Conservation (phyloP, 2,113 vertebrate species). For the Megaceryle maxima region DNA sequence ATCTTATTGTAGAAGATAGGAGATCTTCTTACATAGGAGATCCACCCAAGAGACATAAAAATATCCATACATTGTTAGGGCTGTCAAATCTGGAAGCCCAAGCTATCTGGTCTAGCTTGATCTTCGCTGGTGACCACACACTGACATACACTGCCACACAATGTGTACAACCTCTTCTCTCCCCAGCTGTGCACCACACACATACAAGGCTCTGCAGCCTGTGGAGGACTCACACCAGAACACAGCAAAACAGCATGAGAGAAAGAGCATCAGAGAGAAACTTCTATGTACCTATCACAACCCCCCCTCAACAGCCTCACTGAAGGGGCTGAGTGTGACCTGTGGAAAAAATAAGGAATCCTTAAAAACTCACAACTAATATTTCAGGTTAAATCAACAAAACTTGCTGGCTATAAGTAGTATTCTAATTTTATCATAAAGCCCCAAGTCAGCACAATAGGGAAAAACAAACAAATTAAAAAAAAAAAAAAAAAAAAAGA, state of each 20-base stretch:
- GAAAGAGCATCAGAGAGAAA: background rate
- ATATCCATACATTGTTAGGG: background rate
- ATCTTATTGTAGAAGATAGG: too few relatives aligned
- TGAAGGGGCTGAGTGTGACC: background rate
- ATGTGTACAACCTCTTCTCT: background rate
- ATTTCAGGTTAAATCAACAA: background rate
- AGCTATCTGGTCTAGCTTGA: background rate
- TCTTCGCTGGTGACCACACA: background rate
- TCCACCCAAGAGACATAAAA: background rate
- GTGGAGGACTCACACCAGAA: background rate
- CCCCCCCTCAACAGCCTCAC: accelerated
- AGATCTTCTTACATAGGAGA: background rate
- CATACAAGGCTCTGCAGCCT: background rate
- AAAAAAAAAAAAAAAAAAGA: background rate
- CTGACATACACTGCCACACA: accelerated
- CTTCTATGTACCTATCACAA: accelerated
- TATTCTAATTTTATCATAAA: background rate
- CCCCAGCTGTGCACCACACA: background rate
- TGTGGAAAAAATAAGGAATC: background rate
- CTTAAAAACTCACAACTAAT: background rate
- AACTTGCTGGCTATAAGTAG: background rate
- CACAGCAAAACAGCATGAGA: accelerated
- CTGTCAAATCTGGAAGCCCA: background rate
- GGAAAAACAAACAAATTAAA: background rate
- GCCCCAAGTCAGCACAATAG: too few relatives aligned